Conservation (phyloP, 2,113 vertebrate species). For the Patagioenas fasciata region DNA sequence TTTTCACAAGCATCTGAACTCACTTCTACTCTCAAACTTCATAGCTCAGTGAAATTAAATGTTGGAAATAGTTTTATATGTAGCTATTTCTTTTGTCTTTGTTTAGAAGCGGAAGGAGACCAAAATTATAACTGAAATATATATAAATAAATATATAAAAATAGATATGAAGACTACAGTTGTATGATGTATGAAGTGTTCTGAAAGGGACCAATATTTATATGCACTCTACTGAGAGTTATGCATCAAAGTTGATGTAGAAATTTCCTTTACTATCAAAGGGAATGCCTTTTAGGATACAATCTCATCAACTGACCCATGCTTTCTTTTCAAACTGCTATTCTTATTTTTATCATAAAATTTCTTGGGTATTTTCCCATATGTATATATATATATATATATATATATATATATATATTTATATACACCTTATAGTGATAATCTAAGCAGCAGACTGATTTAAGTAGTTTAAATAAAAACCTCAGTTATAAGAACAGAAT, state of each 20-base stretch:
- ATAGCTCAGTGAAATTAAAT: not conserved
- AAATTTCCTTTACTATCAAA: slow-evolving; percentile 37
- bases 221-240: slow-evolving; percentile 5
- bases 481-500: not conserved
- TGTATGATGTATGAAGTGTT: slow-evolving; percentile 35
- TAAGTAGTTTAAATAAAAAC: not conserved
- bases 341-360: slow-evolving; percentile 3
- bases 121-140: slow-evolving; percentile 27
- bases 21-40: not conserved
- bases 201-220: slow-evolving; percentile 21
- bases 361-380: slow-evolving; percentile 32
- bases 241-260: not conserved
- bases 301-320: not conserved
- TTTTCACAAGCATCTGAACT: not conserved
- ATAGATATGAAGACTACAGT: not conserved
- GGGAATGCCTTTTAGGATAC: not conserved
- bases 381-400: not conserved
- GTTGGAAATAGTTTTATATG: not conserved
- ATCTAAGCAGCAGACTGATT: not conserved
- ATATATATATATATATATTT: not conserved
- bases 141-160: not conserved
- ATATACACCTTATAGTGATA: not conserved
- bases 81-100: not conserved
- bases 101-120: not conserved
- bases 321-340: not conserved